phyloP scores from a whole-genome alignment of 2,888 invertebrate species.

The Exocentrus adspersus region DNA sequence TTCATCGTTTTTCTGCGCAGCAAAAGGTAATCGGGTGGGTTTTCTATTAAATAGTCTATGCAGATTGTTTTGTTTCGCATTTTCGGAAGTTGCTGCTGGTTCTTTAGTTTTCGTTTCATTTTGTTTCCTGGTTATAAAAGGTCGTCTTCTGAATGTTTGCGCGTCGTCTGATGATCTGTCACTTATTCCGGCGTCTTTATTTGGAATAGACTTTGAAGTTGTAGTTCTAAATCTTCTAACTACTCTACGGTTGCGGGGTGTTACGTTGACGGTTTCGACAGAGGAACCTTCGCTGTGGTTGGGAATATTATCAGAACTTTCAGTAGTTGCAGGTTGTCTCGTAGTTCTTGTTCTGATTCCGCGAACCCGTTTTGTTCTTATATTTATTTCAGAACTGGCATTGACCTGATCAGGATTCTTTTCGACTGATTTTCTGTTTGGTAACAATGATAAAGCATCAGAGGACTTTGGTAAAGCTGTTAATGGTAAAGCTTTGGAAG shows the following conservation, averaged over 20 bases:
- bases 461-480: conserved; percentile 41
- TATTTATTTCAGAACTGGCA: conserved; percentile 37
- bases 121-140: conserved; percentile 10
- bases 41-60: conserved; percentile 30
- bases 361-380: conserved; percentile 35
- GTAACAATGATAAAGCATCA: conserved; percentile 35
- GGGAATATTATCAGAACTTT: conserved; percentile 9
- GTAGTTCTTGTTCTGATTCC: conserved; percentile 40
- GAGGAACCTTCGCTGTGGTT: background rate
- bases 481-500: conserved; percentile 41
- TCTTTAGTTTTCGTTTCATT: conserved; percentile 25
- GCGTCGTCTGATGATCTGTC: conserved; percentile 13
- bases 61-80: conserved; percentile 2
- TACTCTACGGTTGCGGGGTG: conserved; percentile 44
- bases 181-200: conserved; percentile 13
- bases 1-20: conserved; percentile 28
- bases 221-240: conserved; percentile 50
- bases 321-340: conserved; percentile 29
- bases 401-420: conserved; percentile 38
- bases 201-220: conserved; percentile 19
- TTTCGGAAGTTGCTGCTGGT: conserved; percentile 1
- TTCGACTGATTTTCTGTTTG: conserved; percentile 35
- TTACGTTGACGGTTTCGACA: conserved; percentile 1
- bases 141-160: conserved; percentile 31
- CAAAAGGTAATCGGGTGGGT: conserved; percentile 28